A percentile compares a stretch with the other conserved stretches of the same genome.
phyloP scores from a whole-genome alignment of 2,888 invertebrate genomes.

The Pantelozetes paolii region DNA sequence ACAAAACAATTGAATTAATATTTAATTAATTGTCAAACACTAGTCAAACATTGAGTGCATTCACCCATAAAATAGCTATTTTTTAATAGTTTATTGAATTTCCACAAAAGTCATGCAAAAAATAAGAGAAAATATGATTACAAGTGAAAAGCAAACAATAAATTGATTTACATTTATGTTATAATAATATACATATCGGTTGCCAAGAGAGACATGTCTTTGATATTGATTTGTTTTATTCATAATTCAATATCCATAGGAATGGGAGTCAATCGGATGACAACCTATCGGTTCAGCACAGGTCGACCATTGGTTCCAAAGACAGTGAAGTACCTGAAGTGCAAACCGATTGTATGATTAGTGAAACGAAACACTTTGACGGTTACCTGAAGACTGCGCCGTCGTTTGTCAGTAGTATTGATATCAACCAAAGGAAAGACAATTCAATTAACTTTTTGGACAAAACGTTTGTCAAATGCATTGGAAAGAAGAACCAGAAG shows the following conservation, averaged over 20 bases:
- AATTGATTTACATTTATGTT: not conserved
- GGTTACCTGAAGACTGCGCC: conserved; percentile 16
- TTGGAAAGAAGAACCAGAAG: conserved; percentile 47
- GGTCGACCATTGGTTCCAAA: not conserved
- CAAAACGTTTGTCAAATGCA: conserved; percentile 48
- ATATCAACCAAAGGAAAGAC: not conserved
- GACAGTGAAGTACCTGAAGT: conserved; percentile 1
- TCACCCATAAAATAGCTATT: too few relatives aligned
- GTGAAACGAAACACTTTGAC: conserved; percentile 17
- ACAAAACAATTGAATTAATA: too few relatives aligned
- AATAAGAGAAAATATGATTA: too few relatives aligned
- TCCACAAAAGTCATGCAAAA: too few relatives aligned
- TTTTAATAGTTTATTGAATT: not conserved
- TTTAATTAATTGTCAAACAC: too few relatives aligned
- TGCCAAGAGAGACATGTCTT: not conserved
- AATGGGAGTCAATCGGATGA: not conserved
- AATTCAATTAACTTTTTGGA: conserved; percentile 46
- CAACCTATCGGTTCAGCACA: not conserved
- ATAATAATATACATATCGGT: not conserved
- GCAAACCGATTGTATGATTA: not conserved
- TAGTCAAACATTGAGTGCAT: too few relatives aligned
- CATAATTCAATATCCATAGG: not conserved
- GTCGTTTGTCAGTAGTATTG: not conserved
- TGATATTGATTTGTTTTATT: not conserved
- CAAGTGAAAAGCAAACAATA: too few relatives aligned